These are phyloP conservation scores for Orthosia incerta DNA, from an alignment of 2,888 invertebrate species.

Conservation along the genomic window DNA sequence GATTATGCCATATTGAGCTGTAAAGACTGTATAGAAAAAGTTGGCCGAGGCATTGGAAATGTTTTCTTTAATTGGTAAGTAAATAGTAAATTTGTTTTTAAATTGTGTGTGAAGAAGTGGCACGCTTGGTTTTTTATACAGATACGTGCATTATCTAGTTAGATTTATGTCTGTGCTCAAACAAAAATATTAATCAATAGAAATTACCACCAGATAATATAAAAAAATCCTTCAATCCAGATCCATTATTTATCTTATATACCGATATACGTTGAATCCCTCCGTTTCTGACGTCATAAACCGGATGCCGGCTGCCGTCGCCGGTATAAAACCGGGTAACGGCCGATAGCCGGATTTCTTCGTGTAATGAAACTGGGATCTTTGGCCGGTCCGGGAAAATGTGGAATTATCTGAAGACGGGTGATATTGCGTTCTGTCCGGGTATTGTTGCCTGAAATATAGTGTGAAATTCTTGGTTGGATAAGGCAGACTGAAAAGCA, in stretches of 20 bases:
- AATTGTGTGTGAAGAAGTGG: too few relatives aligned
- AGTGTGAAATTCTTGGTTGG: slow-evolving; percentile 21
- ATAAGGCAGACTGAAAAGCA: background rate
- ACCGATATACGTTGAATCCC: slow-evolving; percentile 41
- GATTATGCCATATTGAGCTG: too few relatives aligned
- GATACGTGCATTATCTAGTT: too few relatives aligned
- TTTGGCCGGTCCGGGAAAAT: slow-evolving; percentile 44
- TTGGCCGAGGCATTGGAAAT: too few relatives aligned
- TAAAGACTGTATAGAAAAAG: too few relatives aligned
- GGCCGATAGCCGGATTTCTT: slow-evolving; percentile 68
- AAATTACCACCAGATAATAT: slow-evolving; percentile 12
- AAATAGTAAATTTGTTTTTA: too few relatives aligned
- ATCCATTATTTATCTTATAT: slow-evolving; percentile 59
- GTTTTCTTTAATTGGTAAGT: too few relatives aligned
- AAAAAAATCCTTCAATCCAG: slow-evolving; percentile 36
- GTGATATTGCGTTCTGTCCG: slow-evolving; percentile 43
- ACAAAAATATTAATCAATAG: slow-evolving; percentile 33
- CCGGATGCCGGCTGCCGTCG: slow-evolving; percentile 52
- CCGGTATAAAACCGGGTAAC: slow-evolving; percentile 69
- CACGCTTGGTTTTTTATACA: too few relatives aligned
- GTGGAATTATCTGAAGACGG: slow-evolving; percentile 47
- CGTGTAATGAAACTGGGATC: slow-evolving; percentile 69
- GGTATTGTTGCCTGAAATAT: slow-evolving; percentile 42
- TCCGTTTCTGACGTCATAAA: slow-evolving; percentile 56
- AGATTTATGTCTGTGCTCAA: too few relatives aligned